phyloP scores from a whole-genome alignment of 2,113 vertebrate genomes.

The Dascyllus trimaculatus region DNA sequence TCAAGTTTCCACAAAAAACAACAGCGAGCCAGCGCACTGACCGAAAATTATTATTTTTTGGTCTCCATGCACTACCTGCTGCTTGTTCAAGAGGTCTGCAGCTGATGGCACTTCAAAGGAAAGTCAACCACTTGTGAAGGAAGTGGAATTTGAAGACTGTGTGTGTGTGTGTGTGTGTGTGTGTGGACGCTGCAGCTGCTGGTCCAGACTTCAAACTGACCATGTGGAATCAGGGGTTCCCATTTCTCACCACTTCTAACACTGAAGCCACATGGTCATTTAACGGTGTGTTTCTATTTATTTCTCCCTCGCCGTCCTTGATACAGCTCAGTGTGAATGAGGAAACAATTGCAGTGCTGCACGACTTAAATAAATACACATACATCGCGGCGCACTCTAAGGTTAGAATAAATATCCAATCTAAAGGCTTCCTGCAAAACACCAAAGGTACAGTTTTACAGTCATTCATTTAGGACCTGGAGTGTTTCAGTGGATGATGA shows the following conservation, averaged over 20 bases:
- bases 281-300: constrained; percentile 16
- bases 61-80: constrained; percentile 42
- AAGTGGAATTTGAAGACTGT: constrained; percentile 65
- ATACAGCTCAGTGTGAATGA: neutral
- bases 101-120: constrained; percentile 55
- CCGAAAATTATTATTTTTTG: neutral
- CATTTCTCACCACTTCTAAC: constrained; percentile 58
- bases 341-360: neutral
- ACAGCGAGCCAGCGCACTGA: constrained; percentile 23
- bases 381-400: neutral
- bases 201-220: constrained; percentile 63
- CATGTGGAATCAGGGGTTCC: constrained; percentile 66
- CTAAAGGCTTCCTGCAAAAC: neutral
- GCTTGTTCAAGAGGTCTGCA: constrained; percentile 47
- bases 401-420: neutral
- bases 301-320: neutral
- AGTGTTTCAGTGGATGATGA: constrained; percentile 38
- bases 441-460: neutral
- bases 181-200: constrained; percentile 67
- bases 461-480: constrained; percentile 1
- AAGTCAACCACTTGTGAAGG: constrained; percentile 67
- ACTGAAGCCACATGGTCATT: constrained; percentile 59
- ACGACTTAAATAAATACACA: neutral
- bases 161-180: constrained; percentile 27
- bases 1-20: constrained; percentile 3